phyloP scores from a whole-genome alignment of 2,888 invertebrate species.

The Chrysolina americana region DNA sequence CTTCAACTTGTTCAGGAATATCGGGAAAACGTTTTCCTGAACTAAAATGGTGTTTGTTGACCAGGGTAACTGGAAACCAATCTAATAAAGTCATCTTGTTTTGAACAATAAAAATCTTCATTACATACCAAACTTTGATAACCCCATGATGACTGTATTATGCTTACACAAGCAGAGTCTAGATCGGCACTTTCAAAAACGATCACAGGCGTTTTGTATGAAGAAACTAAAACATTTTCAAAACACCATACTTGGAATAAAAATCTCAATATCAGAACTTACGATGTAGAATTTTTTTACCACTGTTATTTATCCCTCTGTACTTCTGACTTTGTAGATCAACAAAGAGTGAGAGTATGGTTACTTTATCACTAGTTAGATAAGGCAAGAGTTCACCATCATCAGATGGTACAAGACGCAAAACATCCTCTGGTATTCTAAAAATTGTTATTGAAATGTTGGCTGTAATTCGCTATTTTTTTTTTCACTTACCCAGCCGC shows the following conservation, averaged over 20 bases:
- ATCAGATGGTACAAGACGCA: slow-evolving; percentile 57
- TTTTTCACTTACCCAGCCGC: slow-evolving; percentile 67
- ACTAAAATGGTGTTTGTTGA: slow-evolving; percentile 71
- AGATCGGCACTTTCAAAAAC: slow-evolving; percentile 73
- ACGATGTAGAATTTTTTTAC: slow-evolving; percentile 55
- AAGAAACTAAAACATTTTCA: slow-evolving; percentile 41
- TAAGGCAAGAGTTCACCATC: slow-evolving; percentile 48
- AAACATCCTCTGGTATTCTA: slow-evolving; percentile 57
- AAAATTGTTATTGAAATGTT: slow-evolving; percentile 31
- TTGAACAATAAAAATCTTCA: background rate
- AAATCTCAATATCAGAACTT: slow-evolving; percentile 38
- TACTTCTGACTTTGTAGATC: slow-evolving; percentile 53
- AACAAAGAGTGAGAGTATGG: slow-evolving; percentile 53
- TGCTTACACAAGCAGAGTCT: slow-evolving; percentile 72
- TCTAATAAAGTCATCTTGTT: background rate
- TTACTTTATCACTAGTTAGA: slow-evolving; percentile 50
- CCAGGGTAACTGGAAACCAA: slow-evolving; percentile 69
- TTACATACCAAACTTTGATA: slow-evolving; percentile 71
- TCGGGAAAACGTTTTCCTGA: slow-evolving; percentile 71
- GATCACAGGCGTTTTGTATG: slow-evolving; percentile 67
- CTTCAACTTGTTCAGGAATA: slow-evolving; percentile 69
- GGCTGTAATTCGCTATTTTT: background rate
- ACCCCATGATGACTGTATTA: slow-evolving; percentile 72
- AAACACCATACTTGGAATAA: background rate
- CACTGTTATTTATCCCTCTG: slow-evolving; percentile 45